phyloP scores from a whole-genome alignment of 1,140 invertebrate species.

The Macrostomum lignano region DNA sequence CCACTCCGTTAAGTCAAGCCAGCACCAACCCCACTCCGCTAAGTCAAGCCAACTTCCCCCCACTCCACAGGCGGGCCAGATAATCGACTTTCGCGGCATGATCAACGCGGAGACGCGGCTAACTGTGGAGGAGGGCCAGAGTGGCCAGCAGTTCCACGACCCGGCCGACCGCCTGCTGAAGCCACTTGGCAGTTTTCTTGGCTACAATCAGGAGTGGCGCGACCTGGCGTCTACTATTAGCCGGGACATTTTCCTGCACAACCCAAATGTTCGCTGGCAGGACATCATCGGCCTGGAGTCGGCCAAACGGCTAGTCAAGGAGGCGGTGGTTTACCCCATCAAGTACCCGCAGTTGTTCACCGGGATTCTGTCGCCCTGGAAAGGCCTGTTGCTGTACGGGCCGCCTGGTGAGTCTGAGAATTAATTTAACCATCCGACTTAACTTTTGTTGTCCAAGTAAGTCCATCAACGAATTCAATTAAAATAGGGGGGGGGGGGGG shows the following conservation, averaged over 20 bases:
- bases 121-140: conserved; percentile 21
- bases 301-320: conserved; percentile 36
- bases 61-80: conserved; percentile 18
- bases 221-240: conserved; percentile 28
- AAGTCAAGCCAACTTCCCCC: neutral
- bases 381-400: conserved; percentile 50
- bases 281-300: conserved; percentile 32
- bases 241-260: conserved; percentile 36
- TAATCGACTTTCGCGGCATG: conserved; percentile 27
- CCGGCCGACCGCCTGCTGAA: too few relatives aligned
- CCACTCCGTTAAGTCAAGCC: neutral
- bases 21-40: neutral
- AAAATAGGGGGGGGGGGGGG: too few relatives aligned
- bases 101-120: conserved; percentile 24
- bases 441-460: too few relatives aligned
- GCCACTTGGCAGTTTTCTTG: too few relatives aligned
- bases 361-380: conserved; percentile 48
- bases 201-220: conserved; percentile 25
- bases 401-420: conserved; percentile 36
- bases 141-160: too few relatives aligned
- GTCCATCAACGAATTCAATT: too few relatives aligned
- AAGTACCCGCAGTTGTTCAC: conserved; percentile 54
- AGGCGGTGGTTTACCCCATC: conserved; percentile 53
- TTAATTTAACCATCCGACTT: conserved; percentile 8
- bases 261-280: conserved; percentile 35